Evolutionary conservation across 2,888 invertebrate genomes (phyloP).

Genomic region (Cyaniris semiargus): DNA sequence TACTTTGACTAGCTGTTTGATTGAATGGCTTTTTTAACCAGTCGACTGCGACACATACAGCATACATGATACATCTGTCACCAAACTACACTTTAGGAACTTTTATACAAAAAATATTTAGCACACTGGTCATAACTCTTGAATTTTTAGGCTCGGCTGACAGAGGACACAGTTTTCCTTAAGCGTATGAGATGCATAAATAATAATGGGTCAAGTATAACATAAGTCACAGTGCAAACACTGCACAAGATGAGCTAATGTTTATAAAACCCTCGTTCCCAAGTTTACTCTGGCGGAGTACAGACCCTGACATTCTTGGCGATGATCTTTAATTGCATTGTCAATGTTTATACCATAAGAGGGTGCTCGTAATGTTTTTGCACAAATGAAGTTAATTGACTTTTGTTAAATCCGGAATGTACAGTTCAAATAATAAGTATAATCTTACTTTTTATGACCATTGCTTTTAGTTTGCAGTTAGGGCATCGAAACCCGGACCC

Average conservation of each 20-base stretch:
- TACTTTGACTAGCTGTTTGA: too few species aligned
- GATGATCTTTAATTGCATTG: not conserved
- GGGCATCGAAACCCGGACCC: too few species aligned
- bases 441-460: too few species aligned
- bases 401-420: not conserved
- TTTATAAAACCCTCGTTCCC: slow-evolving; percentile 4
- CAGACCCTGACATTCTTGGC: slow-evolving; percentile 4
- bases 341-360: slow-evolving; percentile 8
- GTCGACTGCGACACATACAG: too few species aligned
- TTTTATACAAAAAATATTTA: too few species aligned
- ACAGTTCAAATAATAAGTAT: not conserved
- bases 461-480: too few species aligned
- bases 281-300: not conserved
- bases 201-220: slow-evolving; percentile 4
- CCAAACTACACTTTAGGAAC: too few species aligned
- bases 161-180: too few species aligned
- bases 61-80: too few species aligned
- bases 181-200: not conserved
- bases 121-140: too few species aligned
- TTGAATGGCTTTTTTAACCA: too few species aligned
- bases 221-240: not conserved
- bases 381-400: not conserved
- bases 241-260: not conserved
- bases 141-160: too few species aligned
- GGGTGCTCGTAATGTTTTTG: not conserved